Evolutionary conservation across 2,113 vertebrate genomes (phyloP).

Genomic region (Tragulus kanchil): DNA sequence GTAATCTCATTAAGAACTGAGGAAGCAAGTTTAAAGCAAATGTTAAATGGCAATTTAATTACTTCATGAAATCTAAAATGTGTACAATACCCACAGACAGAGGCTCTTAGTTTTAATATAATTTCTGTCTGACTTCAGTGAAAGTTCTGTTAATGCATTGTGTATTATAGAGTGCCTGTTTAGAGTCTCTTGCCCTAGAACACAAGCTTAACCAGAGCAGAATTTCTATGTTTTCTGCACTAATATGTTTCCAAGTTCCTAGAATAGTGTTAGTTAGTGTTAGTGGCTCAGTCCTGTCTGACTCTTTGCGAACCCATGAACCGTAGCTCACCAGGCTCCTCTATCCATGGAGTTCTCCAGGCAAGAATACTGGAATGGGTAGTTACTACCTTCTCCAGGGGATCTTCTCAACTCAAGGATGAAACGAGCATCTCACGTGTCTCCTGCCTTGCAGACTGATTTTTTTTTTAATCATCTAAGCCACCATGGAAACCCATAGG

Average conservation of each 20-base stretch:
- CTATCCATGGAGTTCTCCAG: background rate
- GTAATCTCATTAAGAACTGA: conserved; percentile 64
- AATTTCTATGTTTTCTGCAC: background rate
- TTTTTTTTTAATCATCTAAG: background rate
- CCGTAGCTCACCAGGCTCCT: background rate
- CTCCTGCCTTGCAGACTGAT: background rate
- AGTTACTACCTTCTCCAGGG: background rate
- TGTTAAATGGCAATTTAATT: conserved; percentile 70
- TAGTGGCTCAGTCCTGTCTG: background rate
- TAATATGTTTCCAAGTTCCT: background rate
- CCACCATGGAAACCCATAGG: background rate
- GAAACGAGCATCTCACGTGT: background rate
- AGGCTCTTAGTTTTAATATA: conserved; percentile 50
- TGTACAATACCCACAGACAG: conserved; percentile 42
- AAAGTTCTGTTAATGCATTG: conserved; percentile 5
- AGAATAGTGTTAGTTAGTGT: background rate
- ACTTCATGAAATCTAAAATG: conserved; percentile 58
- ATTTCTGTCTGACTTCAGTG: conserved; percentile 43
- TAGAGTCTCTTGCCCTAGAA: background rate
- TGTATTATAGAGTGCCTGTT: background rate
- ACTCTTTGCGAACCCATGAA: background rate
- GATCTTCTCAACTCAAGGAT: background rate
- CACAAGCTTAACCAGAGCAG: background rate
- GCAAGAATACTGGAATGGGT: background rate
- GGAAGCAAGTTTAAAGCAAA: conserved; percentile 49